Base-by-base conservation (phyloP, 2,113 vertebrate species). In the Elephas maximus region DNA sequence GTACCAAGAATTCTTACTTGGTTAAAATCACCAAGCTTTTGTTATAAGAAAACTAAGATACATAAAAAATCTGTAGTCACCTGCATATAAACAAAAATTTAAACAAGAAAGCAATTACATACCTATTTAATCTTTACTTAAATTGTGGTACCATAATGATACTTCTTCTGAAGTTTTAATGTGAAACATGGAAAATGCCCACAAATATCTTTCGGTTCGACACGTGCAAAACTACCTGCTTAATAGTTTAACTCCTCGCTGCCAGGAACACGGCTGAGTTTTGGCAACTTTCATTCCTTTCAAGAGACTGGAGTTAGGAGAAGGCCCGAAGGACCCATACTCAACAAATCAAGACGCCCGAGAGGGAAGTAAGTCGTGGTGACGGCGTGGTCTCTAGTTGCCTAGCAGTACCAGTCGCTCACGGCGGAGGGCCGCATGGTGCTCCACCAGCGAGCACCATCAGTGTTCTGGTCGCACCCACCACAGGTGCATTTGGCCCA, bases 151-250 rank as follows among this genome's bases (percentile, higher is more conserved):
- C 8, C 5, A 62, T 18, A 33, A 81, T 5, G n/a, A 62, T 79
- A 18, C 5, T 21, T 77, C 51, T n/a, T n/a, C 79, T 76, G 0
- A 93, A 93, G 77, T 95, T 95, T 51, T 57, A 26, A 26, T 0
- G 65, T 0, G 9, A 1, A 51, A 80, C 14, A 74, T 76, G n/a
- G 23, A 79, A 91, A 71, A 77, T 4, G 14, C 18, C 67, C 77
- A 20, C n/a, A 82, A 30, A 10, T 62, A 63, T 62, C 88, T 82
- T 78, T 74, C 7, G 17, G 60, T 48, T 41, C 30, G 37, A 83
- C 97, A 97, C 97, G 96, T 97, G 98, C 88, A 9, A 4, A 53
- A 37, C 84, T 23, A 90, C 88, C 92, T 69, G 45, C 84, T 89
- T 37, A 62, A 18, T 0, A n/a, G 17, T 10, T 10, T 71, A 79